Conservation (phyloP, 2,113 vertebrate genomes). For the Alouatta palliata region DNA sequence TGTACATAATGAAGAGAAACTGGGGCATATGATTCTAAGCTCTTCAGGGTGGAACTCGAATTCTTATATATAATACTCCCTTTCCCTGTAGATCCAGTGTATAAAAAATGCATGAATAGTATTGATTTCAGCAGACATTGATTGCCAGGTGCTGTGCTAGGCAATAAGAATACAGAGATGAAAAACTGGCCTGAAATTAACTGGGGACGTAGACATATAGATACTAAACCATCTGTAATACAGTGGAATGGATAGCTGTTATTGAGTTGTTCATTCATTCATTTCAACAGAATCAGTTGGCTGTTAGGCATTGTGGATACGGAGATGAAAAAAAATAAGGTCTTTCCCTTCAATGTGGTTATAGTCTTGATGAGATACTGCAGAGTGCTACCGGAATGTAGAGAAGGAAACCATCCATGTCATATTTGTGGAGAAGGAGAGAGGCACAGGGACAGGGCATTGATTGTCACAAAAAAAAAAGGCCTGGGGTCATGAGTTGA, state of each 20-base stretch:
- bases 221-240: neutral
- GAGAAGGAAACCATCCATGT: neutral
- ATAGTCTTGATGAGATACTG: neutral
- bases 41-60: neutral
- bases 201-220: neutral
- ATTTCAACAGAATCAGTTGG: neutral
- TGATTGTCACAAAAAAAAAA: neutral
- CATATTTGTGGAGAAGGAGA: neutral
- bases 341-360: neutral
- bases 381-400: neutral
- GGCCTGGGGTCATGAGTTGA: neutral
- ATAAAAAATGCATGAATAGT: neutral
- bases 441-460: neutral
- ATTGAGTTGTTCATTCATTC: neutral
- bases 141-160: neutral
- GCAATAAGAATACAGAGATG: neutral
- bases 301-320: neutral
- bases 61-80: neutral
- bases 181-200: neutral
- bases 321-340: neutral
- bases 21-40: neutral
- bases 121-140: neutral
- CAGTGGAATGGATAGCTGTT: neutral
- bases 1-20: neutral
- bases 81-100: neutral